Evolutionary conservation across 2,888 invertebrate genomes (phyloP).

Genomic region (Sepiola atlantica): DNA sequence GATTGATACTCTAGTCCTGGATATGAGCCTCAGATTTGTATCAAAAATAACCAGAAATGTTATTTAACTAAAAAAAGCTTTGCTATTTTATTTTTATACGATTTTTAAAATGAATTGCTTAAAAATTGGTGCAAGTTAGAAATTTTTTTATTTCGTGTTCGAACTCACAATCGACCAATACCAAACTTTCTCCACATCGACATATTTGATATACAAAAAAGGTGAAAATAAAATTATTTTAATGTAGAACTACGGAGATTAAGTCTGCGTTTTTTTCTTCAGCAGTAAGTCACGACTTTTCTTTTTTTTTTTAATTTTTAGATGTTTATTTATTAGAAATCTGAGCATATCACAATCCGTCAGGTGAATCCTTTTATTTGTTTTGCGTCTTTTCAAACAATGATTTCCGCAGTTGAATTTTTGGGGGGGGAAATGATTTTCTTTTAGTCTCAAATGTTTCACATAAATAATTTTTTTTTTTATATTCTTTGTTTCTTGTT

Average conservation of each 20-base stretch:
- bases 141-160: too few relatives aligned
- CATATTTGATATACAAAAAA: too few relatives aligned
- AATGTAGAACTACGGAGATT: background rate
- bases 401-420: background rate
- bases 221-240: too few relatives aligned
- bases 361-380: background rate
- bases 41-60: too few relatives aligned
- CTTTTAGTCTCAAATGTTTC: background rate
- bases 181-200: too few relatives aligned
- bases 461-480: background rate
- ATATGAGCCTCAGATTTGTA: too few relatives aligned
- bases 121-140: too few relatives aligned
- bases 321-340: background rate
- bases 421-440: background rate
- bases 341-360: background rate
- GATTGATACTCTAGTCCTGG: too few relatives aligned
- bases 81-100: too few relatives aligned
- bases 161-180: too few relatives aligned
- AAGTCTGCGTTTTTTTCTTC: background rate
- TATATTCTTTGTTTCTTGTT: background rate
- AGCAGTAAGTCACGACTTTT: background rate
- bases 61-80: too few relatives aligned
- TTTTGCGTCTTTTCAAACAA: background rate
- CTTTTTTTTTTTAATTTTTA: background rate
- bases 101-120: too few relatives aligned